A percentile compares a stretch with the other conserved stretches of the same genome.
These are phyloP conservation scores for Centropristis striata DNA, from an alignment of 2,113 vertebrate species.

Conservation along the genomic window DNA sequence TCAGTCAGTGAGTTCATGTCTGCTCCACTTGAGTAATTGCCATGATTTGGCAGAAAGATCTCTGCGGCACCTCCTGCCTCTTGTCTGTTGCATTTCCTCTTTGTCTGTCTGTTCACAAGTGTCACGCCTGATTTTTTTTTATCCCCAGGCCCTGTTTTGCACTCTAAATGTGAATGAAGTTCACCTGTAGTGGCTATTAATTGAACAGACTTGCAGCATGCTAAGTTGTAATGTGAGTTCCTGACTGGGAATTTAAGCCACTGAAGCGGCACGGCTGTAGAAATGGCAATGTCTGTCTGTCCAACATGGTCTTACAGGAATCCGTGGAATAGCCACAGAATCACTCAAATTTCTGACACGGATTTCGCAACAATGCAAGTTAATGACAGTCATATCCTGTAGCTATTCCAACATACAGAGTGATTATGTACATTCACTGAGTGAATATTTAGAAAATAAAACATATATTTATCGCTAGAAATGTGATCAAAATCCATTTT, in stretches of 20 bases:
- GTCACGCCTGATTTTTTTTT: neutral
- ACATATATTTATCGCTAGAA: no score
- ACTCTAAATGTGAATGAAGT: neutral
- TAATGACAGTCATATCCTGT: no score
- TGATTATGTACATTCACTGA: no score
- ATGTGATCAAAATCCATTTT: no score
- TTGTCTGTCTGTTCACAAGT: neutral
- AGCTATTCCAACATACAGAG: no score
- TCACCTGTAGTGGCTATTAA: neutral
- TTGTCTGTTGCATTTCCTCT: slow-evolving; percentile 33
- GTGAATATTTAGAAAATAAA: no score
- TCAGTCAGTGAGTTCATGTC: slow-evolving; percentile 62
- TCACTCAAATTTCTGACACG: no score
- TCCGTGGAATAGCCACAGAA: no score
- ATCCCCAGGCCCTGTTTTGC: neutral
- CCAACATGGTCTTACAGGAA: no score
- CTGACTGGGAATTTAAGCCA: neutral
- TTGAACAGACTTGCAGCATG: neutral
- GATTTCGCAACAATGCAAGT: no score
- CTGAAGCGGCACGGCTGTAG: neutral
- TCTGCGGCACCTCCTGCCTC: slow-evolving; percentile 1
- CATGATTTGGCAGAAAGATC: slow-evolving; percentile 48
- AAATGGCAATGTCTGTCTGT: neutral
- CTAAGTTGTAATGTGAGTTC: neutral
- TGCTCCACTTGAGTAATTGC: slow-evolving; percentile 53